Percentiles rank a stretch among this genome's conserved stretches.
Conservation (phyloP, 2,888 invertebrate genomes). For the Trissonchulus sp. region DNA sequence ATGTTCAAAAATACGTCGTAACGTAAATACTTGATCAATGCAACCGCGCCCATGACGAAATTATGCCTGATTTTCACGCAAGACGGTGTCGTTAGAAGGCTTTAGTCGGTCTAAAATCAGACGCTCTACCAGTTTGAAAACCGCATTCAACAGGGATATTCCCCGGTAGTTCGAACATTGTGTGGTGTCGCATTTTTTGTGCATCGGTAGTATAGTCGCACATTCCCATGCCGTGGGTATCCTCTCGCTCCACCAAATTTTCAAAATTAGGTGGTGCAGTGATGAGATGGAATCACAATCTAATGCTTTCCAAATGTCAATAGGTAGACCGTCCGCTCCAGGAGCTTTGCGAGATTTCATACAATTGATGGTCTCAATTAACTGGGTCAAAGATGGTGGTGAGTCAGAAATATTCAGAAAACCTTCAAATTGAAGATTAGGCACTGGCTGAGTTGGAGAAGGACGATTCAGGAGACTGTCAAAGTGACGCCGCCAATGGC, state of each 20-base stretch:
- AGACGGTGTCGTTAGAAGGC: not conserved
- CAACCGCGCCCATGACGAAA: not conserved
- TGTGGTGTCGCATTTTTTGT: not conserved
- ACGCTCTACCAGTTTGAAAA: not conserved
- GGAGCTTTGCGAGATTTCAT: not conserved
- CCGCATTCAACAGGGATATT: not conserved
- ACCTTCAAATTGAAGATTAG: too few relatives aligned
- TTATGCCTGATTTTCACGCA: not conserved
- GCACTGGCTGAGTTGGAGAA: too few relatives aligned
- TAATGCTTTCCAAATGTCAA: slow-evolving; percentile 10
- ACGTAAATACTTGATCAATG: slow-evolving; percentile 1
- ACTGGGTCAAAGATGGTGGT: not conserved
- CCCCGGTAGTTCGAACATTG: not conserved
- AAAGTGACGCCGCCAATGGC: too few relatives aligned
- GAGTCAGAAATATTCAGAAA: not conserved
- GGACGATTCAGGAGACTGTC: too few relatives aligned
- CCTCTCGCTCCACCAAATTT: not conserved
- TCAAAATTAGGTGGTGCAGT: not conserved
- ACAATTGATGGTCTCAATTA: not conserved
- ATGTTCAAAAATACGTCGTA: not conserved
- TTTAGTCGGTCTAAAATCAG: not conserved
- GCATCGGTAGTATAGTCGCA: not conserved
- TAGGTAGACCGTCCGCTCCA: not conserved
- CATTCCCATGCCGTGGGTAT: not conserved
- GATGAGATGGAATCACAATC: not conserved